Evolutionary conservation across 1,140 invertebrate species (phyloP), one percentile per base, ranked within the genome.

Genomic region (Camponotus floridanus): DNA sequence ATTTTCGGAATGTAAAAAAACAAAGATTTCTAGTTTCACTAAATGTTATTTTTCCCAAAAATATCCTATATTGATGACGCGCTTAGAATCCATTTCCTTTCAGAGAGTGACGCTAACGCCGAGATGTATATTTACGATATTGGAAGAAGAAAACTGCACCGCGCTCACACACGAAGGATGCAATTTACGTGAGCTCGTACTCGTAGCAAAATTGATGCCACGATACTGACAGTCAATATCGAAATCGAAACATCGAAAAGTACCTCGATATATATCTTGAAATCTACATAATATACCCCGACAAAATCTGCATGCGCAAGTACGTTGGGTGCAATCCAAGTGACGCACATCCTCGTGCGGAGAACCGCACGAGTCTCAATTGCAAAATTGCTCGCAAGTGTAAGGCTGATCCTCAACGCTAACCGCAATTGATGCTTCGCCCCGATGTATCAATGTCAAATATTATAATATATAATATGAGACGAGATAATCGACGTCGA

Each of bases 381-480:
- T 85, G 73, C 71, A 65, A 85, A 67, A 85, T 85, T 85, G 36
- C 74, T 65, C 45, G 48, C 81, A 85, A 85, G 81, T 78, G 71
- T 61, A 78, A 85, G 81, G 70, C 61, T 85, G 81, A 45, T 33
- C 61, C 62, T 59, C 45, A 65, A 39, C 62, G 33, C 33, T 64
- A 78, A 65, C 73, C 45, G 15, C 74, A 85, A 65, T 85, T 78
- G 81, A 76, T 78, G 55, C 61, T 85, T 65, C 15, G 81, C 48
- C 21, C 45, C 33, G 18, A 78, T 76, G 33, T 76, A 85, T 85
- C 81, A 83, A 83, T 83, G 79, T 83, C 79, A 83, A 73, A 48
- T 26, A 31, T 26, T 39, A 26, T 74, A 73, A 74, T 62, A 83
- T 68, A 73, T 18, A 39, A 61, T 36, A 39, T 48, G 55, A 13